Percentiles rank a stretch among this genome's conserved stretches.
Evolutionary conservation across 2,797 vertebrate species (phyloP).

Genomic region (Falco peregrinus): DNA sequence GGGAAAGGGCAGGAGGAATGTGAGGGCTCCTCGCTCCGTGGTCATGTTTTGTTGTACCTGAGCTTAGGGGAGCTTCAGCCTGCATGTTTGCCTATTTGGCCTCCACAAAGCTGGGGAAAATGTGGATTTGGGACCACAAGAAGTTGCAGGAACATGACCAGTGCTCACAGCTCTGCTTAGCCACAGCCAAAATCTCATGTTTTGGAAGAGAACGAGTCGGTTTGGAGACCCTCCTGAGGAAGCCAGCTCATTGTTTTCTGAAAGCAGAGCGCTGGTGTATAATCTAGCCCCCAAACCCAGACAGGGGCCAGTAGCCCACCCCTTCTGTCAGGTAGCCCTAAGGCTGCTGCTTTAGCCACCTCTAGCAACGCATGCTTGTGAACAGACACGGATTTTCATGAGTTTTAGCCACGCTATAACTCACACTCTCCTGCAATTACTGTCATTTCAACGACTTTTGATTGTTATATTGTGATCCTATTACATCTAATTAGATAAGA

Average conservation of each 20-base stretch:
- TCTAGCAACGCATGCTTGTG: background rate
- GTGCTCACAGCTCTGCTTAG: background rate
- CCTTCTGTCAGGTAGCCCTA: background rate
- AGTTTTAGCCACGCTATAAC: background rate
- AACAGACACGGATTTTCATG: background rate
- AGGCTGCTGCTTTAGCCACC: background rate
- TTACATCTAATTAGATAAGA: background rate
- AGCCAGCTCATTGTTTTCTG: background rate
- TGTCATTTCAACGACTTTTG: background rate
- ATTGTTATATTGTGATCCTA: background rate
- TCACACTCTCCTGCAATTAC: background rate
- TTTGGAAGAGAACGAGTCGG: background rate
- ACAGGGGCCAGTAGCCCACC: background rate
- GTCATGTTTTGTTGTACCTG: background rate
- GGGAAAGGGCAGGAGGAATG: background rate
- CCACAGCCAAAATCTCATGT: background rate
- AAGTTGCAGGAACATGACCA: background rate
- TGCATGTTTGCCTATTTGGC: background rate
- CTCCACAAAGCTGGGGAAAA: background rate
- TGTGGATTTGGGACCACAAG: accelerated
- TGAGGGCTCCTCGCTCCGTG: background rate
- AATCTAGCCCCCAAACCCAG: background rate
- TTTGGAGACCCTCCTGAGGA: background rate
- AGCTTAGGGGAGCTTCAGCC: background rate
- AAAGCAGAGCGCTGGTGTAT: background rate